Evolutionary conservation across 2,113 vertebrate species (phyloP).

Genomic region (Mandrillus leucophaeus): DNA sequence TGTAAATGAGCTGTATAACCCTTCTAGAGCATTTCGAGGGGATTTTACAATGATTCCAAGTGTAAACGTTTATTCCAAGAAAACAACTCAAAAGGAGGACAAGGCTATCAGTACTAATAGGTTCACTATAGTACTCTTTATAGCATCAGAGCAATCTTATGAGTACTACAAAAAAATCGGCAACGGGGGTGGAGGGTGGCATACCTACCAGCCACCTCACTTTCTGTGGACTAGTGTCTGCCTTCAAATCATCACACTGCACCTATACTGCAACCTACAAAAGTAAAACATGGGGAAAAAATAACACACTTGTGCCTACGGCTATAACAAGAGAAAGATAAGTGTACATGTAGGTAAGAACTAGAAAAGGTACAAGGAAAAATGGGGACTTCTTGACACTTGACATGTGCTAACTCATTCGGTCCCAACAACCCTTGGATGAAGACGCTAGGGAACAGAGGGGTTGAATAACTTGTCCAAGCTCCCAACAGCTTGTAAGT

Average conservation of each 20-base stretch:
- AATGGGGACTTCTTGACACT: not conserved
- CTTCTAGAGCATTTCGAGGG: not conserved
- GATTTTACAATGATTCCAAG: not conserved
- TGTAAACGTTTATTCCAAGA: not conserved
- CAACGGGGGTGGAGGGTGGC: accelerated
- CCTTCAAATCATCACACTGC: not conserved
- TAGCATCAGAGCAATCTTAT: not conserved
- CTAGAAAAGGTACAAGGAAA: not conserved
- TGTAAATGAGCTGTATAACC: accelerated
- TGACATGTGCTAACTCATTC: not conserved
- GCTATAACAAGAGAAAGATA: not conserved
- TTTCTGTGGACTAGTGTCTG: accelerated
- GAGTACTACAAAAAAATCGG: not conserved
- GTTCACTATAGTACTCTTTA: not conserved
- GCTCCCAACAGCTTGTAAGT: not conserved
- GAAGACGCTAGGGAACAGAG: not conserved
- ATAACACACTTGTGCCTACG: not conserved
- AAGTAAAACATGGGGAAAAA: not conserved
- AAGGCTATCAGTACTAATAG: not conserved
- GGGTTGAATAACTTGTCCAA: not conserved
- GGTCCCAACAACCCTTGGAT: not conserved
- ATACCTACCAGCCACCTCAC: not conserved
- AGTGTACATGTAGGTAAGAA: not conserved
- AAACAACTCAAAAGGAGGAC: not conserved
- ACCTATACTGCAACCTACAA: accelerated